These are phyloP conservation scores for Lacerta bilineata DNA, from an alignment of 2,797 vertebrate species.

Conservation along the genomic window DNA sequence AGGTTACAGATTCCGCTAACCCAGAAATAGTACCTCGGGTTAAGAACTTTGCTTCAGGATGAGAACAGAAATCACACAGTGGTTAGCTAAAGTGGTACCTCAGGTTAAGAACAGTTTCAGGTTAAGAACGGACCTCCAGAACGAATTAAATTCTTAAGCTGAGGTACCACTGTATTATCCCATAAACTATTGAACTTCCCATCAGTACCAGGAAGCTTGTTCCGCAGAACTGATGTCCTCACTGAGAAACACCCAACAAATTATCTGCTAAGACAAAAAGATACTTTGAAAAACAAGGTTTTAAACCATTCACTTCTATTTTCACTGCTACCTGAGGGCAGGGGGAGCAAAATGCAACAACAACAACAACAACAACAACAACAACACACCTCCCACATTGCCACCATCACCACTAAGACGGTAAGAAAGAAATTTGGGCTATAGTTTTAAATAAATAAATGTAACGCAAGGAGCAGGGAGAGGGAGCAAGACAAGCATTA, in stretches of 20 bases:
- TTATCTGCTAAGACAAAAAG: neutral
- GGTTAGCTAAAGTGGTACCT: no score
- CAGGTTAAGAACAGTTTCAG: no score
- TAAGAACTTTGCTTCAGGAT: no score
- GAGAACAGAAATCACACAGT: no score
- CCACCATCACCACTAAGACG: neutral
- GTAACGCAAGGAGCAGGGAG: neutral
- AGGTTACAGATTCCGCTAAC: no score
- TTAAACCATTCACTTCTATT: constrained; percentile 1
- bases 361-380: neutral
- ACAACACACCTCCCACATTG: neutral
- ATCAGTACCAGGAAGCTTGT: neutral
- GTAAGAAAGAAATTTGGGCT: neutral
- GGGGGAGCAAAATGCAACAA: neutral
- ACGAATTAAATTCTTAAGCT: no score
- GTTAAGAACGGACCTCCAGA: no score
- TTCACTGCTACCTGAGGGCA: neutral
- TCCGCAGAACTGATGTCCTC: neutral
- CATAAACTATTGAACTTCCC: no score
- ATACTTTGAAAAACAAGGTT: neutral
- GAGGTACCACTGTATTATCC: no score
- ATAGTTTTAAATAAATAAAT: neutral
- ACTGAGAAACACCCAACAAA: neutral
- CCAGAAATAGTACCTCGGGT: no score
- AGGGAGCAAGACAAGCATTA: neutral